These are phyloP conservation scores for Ptilonorhynchus violaceus DNA, from an alignment of 2,113 vertebrate species.

Conservation along the genomic window DNA sequence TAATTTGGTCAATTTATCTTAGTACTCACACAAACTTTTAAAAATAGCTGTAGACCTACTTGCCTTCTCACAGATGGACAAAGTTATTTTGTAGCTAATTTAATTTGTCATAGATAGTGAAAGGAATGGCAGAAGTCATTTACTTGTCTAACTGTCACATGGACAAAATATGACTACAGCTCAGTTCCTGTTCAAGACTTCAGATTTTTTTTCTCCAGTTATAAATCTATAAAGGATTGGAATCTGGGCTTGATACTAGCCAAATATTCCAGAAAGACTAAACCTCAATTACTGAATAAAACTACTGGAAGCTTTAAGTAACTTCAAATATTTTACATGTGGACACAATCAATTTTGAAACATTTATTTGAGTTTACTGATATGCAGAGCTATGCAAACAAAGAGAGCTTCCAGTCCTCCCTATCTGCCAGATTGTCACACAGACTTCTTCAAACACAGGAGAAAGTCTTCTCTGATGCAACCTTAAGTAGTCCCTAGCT, in stretches of 20 bases:
- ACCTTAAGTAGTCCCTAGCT: not conserved
- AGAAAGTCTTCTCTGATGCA: not conserved
- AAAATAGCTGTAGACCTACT: not conserved
- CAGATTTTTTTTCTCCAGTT: not conserved
- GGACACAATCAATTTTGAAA: not conserved
- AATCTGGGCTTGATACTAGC: not conserved
- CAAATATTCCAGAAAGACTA: not conserved
- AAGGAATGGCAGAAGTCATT: not conserved
- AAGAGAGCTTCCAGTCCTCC: not conserved
- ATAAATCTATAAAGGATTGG: not conserved
- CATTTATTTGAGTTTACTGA: not conserved
- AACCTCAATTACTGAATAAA: not conserved
- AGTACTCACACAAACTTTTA: not conserved
- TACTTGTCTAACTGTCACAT: not conserved
- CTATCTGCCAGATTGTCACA: not conserved
- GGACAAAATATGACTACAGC: not conserved
- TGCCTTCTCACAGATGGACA: not conserved
- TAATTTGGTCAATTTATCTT: not conserved
- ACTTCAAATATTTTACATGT: not conserved
- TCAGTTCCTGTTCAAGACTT: not conserved
- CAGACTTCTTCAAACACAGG: accelerated
- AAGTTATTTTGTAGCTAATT: not conserved
- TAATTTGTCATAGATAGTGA: not conserved
- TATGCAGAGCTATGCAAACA: not conserved
- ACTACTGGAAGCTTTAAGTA: not conserved